A percentile compares a stretch with the other conserved stretches of the same genome.
These are phyloP conservation scores for Hydropsyche tenuis DNA, from an alignment of 1,140 invertebrate species.

Conservation along the genomic window DNA sequence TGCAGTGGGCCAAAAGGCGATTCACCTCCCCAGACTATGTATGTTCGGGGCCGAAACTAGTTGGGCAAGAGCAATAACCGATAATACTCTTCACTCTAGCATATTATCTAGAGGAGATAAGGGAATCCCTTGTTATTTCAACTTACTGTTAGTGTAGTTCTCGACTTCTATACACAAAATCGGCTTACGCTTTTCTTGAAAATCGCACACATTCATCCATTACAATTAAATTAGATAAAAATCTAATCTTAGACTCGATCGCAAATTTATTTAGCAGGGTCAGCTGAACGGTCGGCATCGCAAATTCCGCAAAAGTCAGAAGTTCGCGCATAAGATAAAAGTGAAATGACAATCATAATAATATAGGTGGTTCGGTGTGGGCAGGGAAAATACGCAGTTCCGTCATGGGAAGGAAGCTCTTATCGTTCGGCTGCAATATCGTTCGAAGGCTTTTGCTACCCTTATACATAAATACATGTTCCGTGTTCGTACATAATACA, in stretches of 20 bases:
- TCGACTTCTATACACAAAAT: slow-evolving; percentile 32
- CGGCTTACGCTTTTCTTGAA: no score
- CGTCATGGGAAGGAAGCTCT: slow-evolving; percentile 43
- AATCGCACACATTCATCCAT: no score
- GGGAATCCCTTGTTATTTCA: slow-evolving; percentile 49
- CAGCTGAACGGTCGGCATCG: not conserved
- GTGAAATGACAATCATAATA: slow-evolving; percentile 50
- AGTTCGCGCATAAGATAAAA: slow-evolving; percentile 40
- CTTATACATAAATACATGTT: not conserved
- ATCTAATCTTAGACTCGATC: not conserved
- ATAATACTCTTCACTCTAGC: slow-evolving; percentile 49
- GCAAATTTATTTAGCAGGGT: slow-evolving; percentile 4
- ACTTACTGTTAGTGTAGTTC: slow-evolving; percentile 47
- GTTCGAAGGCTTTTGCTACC: slow-evolving; percentile 25
- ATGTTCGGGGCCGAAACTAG: slow-evolving; percentile 42
- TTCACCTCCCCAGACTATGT: slow-evolving; percentile 10
- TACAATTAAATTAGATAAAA: slow-evolving; percentile 10
- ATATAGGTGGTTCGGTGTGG: slow-evolving; percentile 44
- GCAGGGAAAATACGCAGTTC: slow-evolving; percentile 47
- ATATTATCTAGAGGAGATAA: slow-evolving; percentile 49
- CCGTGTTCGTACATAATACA: not conserved
- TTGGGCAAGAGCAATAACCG: slow-evolving; percentile 47
- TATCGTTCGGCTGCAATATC: slow-evolving; percentile 48
- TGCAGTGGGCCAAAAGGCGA: slow-evolving; percentile 18
- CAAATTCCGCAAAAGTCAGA: slow-evolving; percentile 33